A percentile compares a stretch with the other conserved stretches of the same genome.
Evolutionary conservation across 2,888 invertebrate genomes (phyloP).

Genomic region (Cetonia aurata): DNA sequence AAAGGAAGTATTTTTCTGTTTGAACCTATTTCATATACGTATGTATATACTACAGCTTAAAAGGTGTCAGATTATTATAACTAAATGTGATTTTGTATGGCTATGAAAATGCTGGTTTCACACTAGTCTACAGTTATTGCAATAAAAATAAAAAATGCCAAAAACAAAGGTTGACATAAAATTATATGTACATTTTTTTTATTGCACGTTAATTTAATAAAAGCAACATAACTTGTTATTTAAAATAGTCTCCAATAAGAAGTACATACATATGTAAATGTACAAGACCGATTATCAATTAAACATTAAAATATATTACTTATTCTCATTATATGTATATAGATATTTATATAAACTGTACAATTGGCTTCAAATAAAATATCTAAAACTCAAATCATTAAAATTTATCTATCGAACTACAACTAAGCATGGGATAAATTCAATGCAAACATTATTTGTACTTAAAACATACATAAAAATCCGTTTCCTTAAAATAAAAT

Average conservation of each 20-base stretch:
- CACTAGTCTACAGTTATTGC: not conserved
- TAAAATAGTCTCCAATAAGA: constrained; percentile 33
- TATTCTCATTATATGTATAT: constrained; percentile 21
- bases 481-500: constrained; percentile 24
- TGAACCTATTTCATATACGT: constrained; percentile 37
- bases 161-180: not conserved
- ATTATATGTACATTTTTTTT: constrained; percentile 15
- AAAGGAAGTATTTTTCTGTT: too few relatives aligned
- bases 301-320: constrained; percentile 40
- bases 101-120: not conserved
- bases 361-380: constrained; percentile 44
- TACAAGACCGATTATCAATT: constrained; percentile 14
- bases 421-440: constrained; percentile 26
- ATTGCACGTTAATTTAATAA: constrained; percentile 28
- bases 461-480: constrained; percentile 39
- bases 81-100: constrained; percentile 7
- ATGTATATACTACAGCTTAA: constrained; percentile 24
- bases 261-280: constrained; percentile 39
- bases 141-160: not conserved
- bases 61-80: constrained; percentile 21
- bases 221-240: constrained; percentile 12
- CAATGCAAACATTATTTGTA: constrained; percentile 36
- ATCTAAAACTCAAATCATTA: constrained; percentile 13
- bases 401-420: constrained; percentile 28
- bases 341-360: constrained; percentile 43